phyloP scores from a whole-genome alignment of 2,113 vertebrate species.

The Chaetops frenatus region DNA sequence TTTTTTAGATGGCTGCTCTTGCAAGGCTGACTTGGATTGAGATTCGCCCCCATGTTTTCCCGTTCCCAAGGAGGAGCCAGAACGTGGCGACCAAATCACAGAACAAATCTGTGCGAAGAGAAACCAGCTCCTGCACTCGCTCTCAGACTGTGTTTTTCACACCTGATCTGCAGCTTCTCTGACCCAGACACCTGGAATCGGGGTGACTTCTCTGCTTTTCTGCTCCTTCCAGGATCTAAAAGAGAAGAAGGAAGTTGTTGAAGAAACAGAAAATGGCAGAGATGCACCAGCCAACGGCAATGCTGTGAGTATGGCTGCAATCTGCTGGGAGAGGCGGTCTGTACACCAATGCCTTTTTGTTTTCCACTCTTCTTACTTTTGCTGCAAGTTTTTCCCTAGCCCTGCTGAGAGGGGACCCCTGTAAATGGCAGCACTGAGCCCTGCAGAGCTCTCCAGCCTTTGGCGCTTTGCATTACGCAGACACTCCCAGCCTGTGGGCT shows the following conservation, averaged over 20 bases:
- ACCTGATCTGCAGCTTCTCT: slow-evolving; percentile 9
- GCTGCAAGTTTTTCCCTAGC: background rate
- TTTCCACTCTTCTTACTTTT: background rate
- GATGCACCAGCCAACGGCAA: slow-evolving; percentile 91
- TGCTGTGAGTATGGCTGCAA: slow-evolving; percentile 75
- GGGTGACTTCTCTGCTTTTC: slow-evolving; percentile 27
- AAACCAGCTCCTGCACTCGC: background rate
- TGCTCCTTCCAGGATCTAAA: slow-evolving; percentile 85
- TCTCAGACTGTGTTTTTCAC: background rate
- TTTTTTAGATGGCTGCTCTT: slow-evolving; percentile 20
- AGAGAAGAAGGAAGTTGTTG: slow-evolving; percentile 91
- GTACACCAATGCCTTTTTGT: fast-evolving
- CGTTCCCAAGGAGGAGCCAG: slow-evolving; percentile 9
- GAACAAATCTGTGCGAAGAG: background rate
- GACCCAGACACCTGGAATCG: background rate
- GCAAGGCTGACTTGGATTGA: background rate
- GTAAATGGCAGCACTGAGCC: background rate
- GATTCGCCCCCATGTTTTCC: background rate
- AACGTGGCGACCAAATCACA: background rate
- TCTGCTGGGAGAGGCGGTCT: background rate
- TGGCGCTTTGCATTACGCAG: fast-evolving
- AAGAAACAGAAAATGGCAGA: slow-evolving; percentile 94
- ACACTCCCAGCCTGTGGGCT: background rate
- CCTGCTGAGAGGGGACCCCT: background rate
- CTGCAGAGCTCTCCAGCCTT: background rate